phyloP scores from a whole-genome alignment of 1,140 invertebrate genomes.

The Trichoplusia ni region DNA sequence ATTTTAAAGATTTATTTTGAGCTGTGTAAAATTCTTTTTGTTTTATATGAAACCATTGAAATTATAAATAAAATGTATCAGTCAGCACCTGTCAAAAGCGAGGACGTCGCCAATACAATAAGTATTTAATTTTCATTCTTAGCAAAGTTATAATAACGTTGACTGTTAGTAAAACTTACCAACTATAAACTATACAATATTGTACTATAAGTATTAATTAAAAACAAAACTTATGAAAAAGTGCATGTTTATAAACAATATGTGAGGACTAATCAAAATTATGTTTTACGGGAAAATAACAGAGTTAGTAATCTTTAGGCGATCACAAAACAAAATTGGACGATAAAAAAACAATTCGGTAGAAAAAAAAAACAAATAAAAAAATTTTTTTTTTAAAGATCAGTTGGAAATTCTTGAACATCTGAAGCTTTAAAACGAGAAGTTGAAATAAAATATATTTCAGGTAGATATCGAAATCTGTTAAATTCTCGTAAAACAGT shows the following conservation, averaged over 20 bases:
- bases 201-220: conserved; percentile 37
- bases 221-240: conserved; percentile 29
- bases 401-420: too few species aligned
- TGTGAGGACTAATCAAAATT: conserved; percentile 15
- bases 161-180: conserved; percentile 25
- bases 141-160: conserved; percentile 3
- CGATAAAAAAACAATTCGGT: too few species aligned
- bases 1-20: too few species aligned
- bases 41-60: too few species aligned
- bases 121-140: conserved; percentile 10
- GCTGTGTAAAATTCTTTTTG: too few species aligned
- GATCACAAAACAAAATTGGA: too few species aligned
- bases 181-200: conserved; percentile 32
- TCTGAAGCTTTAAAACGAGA: too few species aligned
- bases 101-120: conserved; percentile 3
- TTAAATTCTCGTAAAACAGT: not conserved
- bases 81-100: too few species aligned
- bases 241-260: conserved; percentile 36
- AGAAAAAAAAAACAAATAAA: too few species aligned
- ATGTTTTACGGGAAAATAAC: conserved; percentile 17
- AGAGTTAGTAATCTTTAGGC: too few species aligned
- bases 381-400: too few species aligned
- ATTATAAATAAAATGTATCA: too few species aligned
- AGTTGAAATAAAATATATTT: not conserved
- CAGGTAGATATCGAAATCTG: not conserved